Evolutionary conservation across 2,113 vertebrate genomes (phyloP).

Genomic region (Pluvialis apricaria): DNA sequence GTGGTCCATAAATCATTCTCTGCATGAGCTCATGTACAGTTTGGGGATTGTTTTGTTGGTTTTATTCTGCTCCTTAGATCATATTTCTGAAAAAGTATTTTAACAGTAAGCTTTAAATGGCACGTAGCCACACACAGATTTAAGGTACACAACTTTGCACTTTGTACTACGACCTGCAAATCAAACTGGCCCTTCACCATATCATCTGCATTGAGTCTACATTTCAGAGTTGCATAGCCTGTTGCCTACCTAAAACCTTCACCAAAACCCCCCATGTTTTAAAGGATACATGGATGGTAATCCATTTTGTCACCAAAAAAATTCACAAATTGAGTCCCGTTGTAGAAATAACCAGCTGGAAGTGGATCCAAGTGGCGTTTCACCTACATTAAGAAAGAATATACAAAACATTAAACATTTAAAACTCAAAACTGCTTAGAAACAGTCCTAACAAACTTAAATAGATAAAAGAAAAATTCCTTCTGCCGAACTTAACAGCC

Average conservation of each 20-base stretch:
- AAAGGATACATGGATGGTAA: constrained; percentile 94
- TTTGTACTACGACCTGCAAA: not conserved
- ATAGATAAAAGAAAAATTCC: not conserved
- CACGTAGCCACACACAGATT: not conserved
- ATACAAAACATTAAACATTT: not conserved
- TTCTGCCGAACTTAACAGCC: not conserved
- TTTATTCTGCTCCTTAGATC: not conserved
- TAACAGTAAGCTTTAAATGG: not conserved
- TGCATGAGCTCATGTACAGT: not conserved
- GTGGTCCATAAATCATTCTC: not conserved
- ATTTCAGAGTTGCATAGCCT: not conserved
- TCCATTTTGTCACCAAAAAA: constrained; percentile 91
- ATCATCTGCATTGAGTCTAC: not conserved
- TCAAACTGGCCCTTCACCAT: not conserved
- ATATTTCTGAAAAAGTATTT: not conserved
- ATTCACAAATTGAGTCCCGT: constrained; percentile 89
- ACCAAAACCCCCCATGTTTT: not conserved
- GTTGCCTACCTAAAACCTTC: constrained; percentile 5
- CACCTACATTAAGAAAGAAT: constrained; percentile 60
- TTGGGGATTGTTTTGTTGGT: not conserved
- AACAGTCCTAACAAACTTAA: not conserved
- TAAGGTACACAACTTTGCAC: not conserved
- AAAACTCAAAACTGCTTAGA: not conserved
- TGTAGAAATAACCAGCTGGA: constrained; percentile 92
- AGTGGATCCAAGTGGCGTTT: constrained; percentile 88